Base-by-base conservation (phyloP, 1,140 invertebrate species). In the Lordiphosa mommai region DNA sequence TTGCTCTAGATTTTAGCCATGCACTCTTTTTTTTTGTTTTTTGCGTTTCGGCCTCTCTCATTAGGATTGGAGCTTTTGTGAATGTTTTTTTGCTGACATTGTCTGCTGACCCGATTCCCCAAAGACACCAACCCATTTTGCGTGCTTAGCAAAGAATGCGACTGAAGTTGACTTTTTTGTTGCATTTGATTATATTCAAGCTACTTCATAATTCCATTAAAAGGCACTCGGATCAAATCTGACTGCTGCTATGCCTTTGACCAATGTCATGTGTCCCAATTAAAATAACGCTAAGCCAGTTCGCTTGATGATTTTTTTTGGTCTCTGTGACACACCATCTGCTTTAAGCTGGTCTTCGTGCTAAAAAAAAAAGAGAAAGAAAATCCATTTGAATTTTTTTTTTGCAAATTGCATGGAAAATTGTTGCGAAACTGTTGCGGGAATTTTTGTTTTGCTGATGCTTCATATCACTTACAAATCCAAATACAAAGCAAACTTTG, bases 21-120 rank as follows among this genome's bases (percentile, higher is more conserved):
- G 16, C 32, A 32, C 37, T 23, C 30, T 16, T 34, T 27, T 27
- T 14, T 38, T 23, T 20, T 17, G 34, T 36, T 49, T 6, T 23
- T 29, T 40, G 4, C 27, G 13, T 32, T 33, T 17, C 3, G 13
- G 10, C 44, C 13, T 43, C 27, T 43, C 40, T 43, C 40, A 43
- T 43, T 27, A 43, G 40, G 40, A 43, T 43, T 43, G 40, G 17
- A 43, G 20, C 20, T 23, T 23, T 23, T 23, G 32, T 12, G 14
- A 16, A 51, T 61, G 63, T 3, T 9, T 9, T 9, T 9, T 51
- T 59, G 67, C 72, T 69, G 68, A 76, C 70, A 70, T 58, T 59
- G 79, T 84, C 77, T 76, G 77, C 79, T 84, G 77, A 84, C 77
- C 77, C 53, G 63, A 64, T 84, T 84, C 72, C 77, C 77, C 38